These are phyloP conservation scores for Rhingia campestris DNA, from an alignment of 2,888 invertebrate genomes.

Conservation along the genomic window DNA sequence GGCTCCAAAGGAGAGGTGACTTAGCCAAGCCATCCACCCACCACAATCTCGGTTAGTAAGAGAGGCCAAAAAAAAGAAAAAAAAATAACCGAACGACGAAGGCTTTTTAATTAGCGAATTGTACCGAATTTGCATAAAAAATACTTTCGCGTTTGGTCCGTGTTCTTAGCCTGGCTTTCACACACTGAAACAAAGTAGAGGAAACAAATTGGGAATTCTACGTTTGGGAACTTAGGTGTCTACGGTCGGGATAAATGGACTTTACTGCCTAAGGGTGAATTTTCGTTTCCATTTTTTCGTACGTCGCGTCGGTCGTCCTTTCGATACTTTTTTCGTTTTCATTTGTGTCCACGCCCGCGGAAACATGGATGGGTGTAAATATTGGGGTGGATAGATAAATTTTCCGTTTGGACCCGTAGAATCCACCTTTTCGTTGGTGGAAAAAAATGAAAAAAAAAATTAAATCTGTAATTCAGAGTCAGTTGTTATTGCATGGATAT, in stretches of 20 bases:
- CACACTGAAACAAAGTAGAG: neutral
- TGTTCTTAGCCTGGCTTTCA: conserved; percentile 11
- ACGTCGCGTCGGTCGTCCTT: conserved; percentile 3
- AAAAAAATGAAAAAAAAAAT: conserved; percentile 35
- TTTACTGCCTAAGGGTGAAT: conserved; percentile 29
- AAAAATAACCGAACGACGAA: conserved; percentile 10
- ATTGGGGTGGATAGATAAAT: conserved; percentile 23
- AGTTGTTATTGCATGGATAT: conserved; percentile 51
- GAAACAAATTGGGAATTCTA: neutral
- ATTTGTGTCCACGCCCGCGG: neutral
- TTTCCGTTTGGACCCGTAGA: conserved; percentile 14
- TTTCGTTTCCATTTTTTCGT: conserved; percentile 5
- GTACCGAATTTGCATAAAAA: conserved; percentile 72
- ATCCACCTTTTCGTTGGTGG: conserved; percentile 12
- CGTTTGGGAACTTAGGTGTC: conserved; percentile 49
- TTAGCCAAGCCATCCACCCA: neutral
- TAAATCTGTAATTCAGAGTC: conserved; percentile 64
- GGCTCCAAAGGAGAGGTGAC: conserved; percentile 17
- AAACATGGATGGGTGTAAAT: conserved; percentile 18
- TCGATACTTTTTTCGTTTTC: conserved; percentile 4
- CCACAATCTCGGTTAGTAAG: conserved; percentile 8
- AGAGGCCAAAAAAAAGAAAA: neutral
- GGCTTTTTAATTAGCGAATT: conserved; percentile 73
- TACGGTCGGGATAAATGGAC: conserved; percentile 53
- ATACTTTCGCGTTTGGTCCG: conserved; percentile 39